Percentiles rank a stretch among this genome's conserved stretches.
These are phyloP conservation scores for Microctonus brassicae DNA, from an alignment of 2,888 invertebrate species.

Conservation along the genomic window DNA sequence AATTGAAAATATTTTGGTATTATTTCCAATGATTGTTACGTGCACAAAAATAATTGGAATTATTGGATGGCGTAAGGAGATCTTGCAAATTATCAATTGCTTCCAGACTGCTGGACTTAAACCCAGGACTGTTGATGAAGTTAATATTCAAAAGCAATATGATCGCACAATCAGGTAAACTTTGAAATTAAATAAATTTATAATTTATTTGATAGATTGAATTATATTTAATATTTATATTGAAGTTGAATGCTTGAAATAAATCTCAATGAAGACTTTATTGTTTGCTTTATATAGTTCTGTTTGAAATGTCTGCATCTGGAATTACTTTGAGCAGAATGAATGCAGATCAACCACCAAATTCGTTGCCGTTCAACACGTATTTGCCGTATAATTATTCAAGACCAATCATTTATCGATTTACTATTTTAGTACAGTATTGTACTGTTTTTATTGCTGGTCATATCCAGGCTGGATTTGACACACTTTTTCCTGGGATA, in stretches of 20 bases:
- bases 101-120: conserved; percentile 26
- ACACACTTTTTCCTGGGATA: conserved; percentile 53
- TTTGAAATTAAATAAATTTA: too few relatives aligned
- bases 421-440: conserved; percentile 40
- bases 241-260: too few relatives aligned
- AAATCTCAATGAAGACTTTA: neutral
- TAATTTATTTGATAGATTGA: too few relatives aligned
- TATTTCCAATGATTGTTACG: conserved; percentile 38
- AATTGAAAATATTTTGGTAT: conserved; percentile 45
- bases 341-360: conserved; percentile 32
- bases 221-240: too few relatives aligned
- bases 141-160: conserved; percentile 27
- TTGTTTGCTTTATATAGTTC: neutral
- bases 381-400: conserved; percentile 43
- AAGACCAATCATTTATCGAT: conserved; percentile 25
- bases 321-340: conserved; percentile 3
- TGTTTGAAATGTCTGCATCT: conserved; percentile 7
- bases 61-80: conserved; percentile 30
- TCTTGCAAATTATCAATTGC: conserved; percentile 34
- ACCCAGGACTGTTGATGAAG: conserved; percentile 27
- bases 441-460: conserved; percentile 27
- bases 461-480: conserved; percentile 49
- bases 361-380: conserved; percentile 44
- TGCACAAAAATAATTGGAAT: conserved; percentile 43
- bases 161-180: conserved; percentile 33